Evolutionary conservation across 2,888 invertebrate species (phyloP).

Genomic region (Alentia gelatinosa): DNA sequence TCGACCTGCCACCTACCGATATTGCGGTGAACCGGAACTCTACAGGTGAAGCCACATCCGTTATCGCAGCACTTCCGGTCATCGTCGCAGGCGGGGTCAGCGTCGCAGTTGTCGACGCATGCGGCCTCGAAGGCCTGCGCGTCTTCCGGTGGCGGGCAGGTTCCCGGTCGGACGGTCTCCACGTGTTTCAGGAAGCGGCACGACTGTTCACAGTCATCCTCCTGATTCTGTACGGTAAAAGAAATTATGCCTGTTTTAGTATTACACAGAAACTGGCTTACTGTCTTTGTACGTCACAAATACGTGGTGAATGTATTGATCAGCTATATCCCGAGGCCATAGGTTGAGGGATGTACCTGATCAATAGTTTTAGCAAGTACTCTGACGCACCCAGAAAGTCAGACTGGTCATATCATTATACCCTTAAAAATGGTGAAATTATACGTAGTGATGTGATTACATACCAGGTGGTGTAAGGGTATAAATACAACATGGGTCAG

Average conservation of each 20-base stretch:
- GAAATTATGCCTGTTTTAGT: too few relatives aligned
- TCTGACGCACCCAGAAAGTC: too few relatives aligned
- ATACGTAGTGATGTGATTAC: too few relatives aligned
- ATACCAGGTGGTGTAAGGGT: not conserved
- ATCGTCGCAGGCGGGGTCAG: conserved; percentile 78
- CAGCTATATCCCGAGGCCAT: not conserved
- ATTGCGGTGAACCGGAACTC: conserved; percentile 62
- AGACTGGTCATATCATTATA: too few relatives aligned
- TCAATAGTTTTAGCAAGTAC: too few relatives aligned
- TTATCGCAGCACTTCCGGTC: conserved; percentile 79
- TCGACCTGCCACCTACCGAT: conserved; percentile 29
- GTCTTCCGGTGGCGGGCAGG: conserved; percentile 73
- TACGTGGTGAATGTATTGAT: not conserved
- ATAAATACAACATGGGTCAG: too few relatives aligned
- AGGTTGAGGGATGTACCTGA: too few relatives aligned
- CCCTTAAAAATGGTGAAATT: too few relatives aligned
- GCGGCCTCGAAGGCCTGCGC: conserved; percentile 72
- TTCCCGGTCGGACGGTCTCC: conserved; percentile 76
- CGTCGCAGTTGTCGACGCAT: conserved; percentile 77
- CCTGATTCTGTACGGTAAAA: conserved; percentile 4
- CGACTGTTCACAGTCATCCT: conserved; percentile 63
- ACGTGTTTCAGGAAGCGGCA: conserved; percentile 78
- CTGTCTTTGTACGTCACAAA: too few relatives aligned
- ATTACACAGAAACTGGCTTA: too few relatives aligned
- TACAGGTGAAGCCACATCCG: conserved; percentile 73